phyloP scores from a whole-genome alignment of 2,888 invertebrate species.

The Eupeodes latifasciatus region DNA sequence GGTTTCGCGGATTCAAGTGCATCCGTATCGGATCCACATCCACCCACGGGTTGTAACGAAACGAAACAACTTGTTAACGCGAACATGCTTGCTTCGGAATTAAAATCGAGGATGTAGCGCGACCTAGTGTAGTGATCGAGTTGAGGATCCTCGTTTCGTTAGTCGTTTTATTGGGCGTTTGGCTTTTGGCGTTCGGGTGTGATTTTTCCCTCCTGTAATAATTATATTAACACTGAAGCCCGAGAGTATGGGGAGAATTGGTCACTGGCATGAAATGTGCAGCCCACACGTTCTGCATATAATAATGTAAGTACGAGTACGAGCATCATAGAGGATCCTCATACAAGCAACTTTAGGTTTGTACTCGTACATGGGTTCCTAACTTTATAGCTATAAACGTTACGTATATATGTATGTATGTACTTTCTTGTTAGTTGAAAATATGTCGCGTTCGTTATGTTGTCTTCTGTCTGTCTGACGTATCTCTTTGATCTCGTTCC shows the following conservation, averaged over 20 bases:
- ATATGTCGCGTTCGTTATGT: conserved; percentile 47
- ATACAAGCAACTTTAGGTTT: background rate
- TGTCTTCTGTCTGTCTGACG: conserved; percentile 37
- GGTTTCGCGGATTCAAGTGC: conserved; percentile 56
- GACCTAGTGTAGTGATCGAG: conserved; percentile 58
- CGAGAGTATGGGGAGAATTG: conserved; percentile 63
- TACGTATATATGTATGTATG: too few relatives aligned
- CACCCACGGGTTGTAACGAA: conserved; percentile 75
- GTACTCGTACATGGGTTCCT: too few relatives aligned
- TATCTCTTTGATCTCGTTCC: conserved; percentile 54
- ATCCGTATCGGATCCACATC: conserved; percentile 72
- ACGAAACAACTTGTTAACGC: conserved; percentile 81
- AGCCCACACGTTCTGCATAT: conserved; percentile 57
- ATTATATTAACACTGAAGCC: conserved; percentile 72
- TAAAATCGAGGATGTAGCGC: conserved; percentile 68
- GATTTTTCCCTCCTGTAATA: conserved; percentile 62
- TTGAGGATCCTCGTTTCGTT: conserved; percentile 44
- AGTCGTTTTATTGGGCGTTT: too few relatives aligned
- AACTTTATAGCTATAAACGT: too few relatives aligned
- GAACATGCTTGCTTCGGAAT: conserved; percentile 79
- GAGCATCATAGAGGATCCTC: background rate
- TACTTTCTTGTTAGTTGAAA: conserved; percentile 47
- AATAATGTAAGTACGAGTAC: background rate
- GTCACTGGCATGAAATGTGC: conserved; percentile 60
- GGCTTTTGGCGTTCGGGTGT: conserved; percentile 39